Base-by-base conservation (phyloP, 2,113 vertebrate genomes). In the Sapayoa aenigma region DNA sequence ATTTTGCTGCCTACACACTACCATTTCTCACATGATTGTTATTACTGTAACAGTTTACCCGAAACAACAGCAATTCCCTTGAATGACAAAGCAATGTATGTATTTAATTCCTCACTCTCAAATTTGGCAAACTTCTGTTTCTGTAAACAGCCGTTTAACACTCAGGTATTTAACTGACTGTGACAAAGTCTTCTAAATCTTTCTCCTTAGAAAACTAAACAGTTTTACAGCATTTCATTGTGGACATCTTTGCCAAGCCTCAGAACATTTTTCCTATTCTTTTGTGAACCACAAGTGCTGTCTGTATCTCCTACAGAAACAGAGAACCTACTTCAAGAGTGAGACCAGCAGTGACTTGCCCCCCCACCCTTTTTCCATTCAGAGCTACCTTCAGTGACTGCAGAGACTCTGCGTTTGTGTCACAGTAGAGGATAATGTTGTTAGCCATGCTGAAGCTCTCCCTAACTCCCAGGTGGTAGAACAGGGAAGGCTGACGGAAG, bases 391-490 rank as follows among this genome's bases (percentile, higher is more conserved):
- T 99, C 91, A 99, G 98, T 1, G 99, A 99, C 96, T 99, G 99
- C 82, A 99, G 98, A 27, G 99, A 99, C 86, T 99, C 98, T 0
- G 98, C 98, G 37, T 99, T 99, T 18, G 98, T 99, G 85, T 99
- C 99, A 84, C 99, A 99, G 98, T 99, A 99, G 83, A 99, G 98
- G 96, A 99, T 99, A 95, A 99, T 99, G 97, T 99, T 99, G 98
- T 99, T 99, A 93, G 99, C 99, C 99, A 99, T 99, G 97, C 99
- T 99, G 99, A 99, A 99, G 96, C 99, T 99, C 94, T 99, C 99
- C 93, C 99, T 94, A 92, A 99, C 99, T 46, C 99, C 99, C 44
- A 99, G 98, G 93, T 99, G 99, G 97, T 99, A 99, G 95, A 99
- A 99, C 56, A 99, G 98, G 7, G 99, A 99, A 6, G 99, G 99